phyloP scores from a whole-genome alignment of 2,797 vertebrate genomes.

The Bradypodion pumilum region DNA sequence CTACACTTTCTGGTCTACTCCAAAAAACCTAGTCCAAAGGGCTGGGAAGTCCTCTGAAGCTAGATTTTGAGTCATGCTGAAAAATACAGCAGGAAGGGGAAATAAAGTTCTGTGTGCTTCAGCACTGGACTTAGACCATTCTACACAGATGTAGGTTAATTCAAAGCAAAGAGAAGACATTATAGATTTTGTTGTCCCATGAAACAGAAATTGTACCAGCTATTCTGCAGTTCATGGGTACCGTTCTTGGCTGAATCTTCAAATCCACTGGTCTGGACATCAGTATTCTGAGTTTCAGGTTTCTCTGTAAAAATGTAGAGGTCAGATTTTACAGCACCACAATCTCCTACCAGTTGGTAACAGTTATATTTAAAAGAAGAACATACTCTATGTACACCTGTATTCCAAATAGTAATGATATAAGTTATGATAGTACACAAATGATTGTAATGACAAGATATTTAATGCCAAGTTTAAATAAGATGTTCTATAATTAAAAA shows the following conservation, averaged over 20 bases:
- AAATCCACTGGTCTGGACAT: neutral
- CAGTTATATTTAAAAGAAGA: neutral
- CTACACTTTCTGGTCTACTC: too few relatives aligned
- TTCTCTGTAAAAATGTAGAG: constrained; percentile 46
- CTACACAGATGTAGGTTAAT: neutral
- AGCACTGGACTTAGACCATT: neutral
- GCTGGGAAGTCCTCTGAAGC: too few relatives aligned
- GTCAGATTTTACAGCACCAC: neutral
- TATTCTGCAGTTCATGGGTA: neutral
- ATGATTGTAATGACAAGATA: neutral
- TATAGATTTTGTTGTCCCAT: neutral
- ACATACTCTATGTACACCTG: neutral
- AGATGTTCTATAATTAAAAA: neutral
- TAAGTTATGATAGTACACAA: neutral
- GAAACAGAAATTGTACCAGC: constrained; percentile 45
- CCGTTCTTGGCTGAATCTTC: neutral
- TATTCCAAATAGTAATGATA: neutral
- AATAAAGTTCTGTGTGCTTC: neutral
- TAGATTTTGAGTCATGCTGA: too few relatives aligned
- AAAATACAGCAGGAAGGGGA: too few relatives aligned
- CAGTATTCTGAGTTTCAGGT: neutral
- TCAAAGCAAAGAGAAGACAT: neutral
- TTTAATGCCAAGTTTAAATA: neutral
- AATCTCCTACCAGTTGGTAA: neutral
- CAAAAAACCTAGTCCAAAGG: too few relatives aligned